These are phyloP conservation scores for Microtus ochrogaster DNA, from an alignment of 2,113 vertebrate genomes.

Conservation along the genomic window DNA sequence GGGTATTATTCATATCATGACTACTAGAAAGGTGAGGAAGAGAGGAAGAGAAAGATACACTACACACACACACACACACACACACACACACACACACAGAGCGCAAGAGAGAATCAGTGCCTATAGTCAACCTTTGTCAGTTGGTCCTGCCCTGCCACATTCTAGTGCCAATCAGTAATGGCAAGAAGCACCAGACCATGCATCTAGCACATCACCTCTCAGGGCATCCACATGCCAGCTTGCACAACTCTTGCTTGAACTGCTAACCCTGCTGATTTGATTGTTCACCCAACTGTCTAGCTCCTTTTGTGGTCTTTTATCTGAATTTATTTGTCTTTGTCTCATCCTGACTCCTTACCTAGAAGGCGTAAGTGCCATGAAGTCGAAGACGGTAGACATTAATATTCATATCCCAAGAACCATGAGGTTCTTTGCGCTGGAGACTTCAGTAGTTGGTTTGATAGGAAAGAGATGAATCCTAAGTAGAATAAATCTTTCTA, in stretches of 20 bases:
- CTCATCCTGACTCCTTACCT: not conserved
- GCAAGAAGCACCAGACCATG: not conserved
- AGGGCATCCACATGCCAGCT: not conserved
- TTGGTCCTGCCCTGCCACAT: not conserved
- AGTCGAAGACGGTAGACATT: accelerated
- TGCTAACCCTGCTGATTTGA: not conserved
- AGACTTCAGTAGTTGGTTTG: not conserved
- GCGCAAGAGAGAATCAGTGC: not conserved
- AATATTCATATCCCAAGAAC: not conserved
- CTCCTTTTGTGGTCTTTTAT: not conserved
- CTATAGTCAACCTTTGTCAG: not conserved
- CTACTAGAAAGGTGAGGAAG: not conserved
- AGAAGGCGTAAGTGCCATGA: not conserved
- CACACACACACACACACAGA: too few species aligned
- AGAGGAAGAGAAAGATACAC: not conserved
- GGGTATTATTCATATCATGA: not conserved
- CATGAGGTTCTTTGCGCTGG: not conserved
- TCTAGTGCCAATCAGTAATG: not conserved
- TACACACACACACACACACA: not conserved
- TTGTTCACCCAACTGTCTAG: not conserved
- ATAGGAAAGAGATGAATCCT: not conserved
- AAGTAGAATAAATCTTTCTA: not conserved
- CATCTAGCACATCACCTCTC: not conserved
- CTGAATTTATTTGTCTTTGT: not conserved
- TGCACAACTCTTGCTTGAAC: not conserved